Evolutionary conservation across 2,888 invertebrate genomes (phyloP).

Genomic region (Xestia sexstrigata): DNA sequence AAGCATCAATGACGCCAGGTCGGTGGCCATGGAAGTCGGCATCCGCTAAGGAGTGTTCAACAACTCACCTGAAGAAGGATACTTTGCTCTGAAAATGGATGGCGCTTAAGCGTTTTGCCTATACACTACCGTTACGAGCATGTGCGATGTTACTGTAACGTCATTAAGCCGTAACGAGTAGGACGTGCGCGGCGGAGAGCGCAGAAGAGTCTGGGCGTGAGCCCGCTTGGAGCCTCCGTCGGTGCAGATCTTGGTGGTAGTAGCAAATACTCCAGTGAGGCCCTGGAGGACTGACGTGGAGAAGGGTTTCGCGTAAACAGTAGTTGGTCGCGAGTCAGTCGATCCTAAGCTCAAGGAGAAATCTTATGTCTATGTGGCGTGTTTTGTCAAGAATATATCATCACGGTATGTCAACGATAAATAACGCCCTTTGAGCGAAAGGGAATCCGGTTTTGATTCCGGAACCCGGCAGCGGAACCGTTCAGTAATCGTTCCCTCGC

Average conservation of each 20-base stretch:
- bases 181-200: conserved; percentile 87
- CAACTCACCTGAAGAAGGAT: conserved; percentile 90
- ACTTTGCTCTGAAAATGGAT: conserved; percentile 91
- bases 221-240: conserved; percentile 88
- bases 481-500: conserved; percentile 67
- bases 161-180: conserved; percentile 91
- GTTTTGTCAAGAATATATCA: conserved; percentile 62
- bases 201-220: conserved; percentile 91
- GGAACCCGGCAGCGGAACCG: conserved; percentile 91
- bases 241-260: conserved; percentile 93
- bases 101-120: conserved; percentile 77
- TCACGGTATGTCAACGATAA: conserved; percentile 46
- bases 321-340: conserved; percentile 91
- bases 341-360: conserved; percentile 90
- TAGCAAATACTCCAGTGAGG: conserved; percentile 93
- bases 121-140: conserved; percentile 85
- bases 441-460: conserved; percentile 91
- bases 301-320: conserved; percentile 88
- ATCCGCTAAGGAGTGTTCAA: conserved; percentile 78
- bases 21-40: conserved; percentile 56
- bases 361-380: conserved; percentile 83
- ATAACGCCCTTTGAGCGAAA: conserved; percentile 86
- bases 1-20: conserved; percentile 29
- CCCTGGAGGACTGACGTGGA: conserved; percentile 91
- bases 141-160: conserved; percentile 68